Evolutionary conservation across 2,113 vertebrate genomes (phyloP).

Genomic region (Maccullochella peelii): DNA sequence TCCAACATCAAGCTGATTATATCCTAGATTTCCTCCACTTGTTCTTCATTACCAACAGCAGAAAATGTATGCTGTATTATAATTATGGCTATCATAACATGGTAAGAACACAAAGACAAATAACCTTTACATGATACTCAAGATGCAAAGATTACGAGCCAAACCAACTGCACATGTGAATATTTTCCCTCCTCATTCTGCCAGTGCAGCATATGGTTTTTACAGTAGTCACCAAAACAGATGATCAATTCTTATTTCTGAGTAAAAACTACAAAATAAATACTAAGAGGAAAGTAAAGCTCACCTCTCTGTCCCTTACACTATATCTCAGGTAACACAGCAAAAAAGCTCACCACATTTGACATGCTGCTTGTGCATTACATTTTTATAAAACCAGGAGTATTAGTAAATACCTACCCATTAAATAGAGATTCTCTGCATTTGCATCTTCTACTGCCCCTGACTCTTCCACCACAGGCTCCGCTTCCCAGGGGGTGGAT

Average conservation of each 20-base stretch:
- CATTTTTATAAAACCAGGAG: neutral
- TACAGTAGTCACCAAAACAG: neutral
- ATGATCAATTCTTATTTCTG: neutral
- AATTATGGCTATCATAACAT: neutral
- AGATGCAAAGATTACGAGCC: neutral
- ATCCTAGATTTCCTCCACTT: neutral
- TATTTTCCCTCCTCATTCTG: neutral
- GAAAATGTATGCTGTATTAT: neutral
- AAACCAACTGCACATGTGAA: neutral
- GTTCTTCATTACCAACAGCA: neutral
- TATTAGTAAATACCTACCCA: conserved; percentile 83
- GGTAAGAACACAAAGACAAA: neutral
- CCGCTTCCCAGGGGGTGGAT: conserved; percentile 87
- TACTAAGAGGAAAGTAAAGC: neutral
- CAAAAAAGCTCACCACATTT: neutral
- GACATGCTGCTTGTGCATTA: neutral
- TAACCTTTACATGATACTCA: neutral
- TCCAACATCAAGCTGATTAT: neutral
- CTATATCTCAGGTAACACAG: neutral
- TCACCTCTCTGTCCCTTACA: neutral
- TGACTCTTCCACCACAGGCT: conserved; percentile 86
- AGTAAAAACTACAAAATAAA: neutral
- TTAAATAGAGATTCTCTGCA: conserved; percentile 93
- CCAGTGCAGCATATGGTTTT: neutral
- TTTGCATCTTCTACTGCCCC: conserved; percentile 87